Conservation (phyloP, 1,140 invertebrate genomes). For the Sarcophaga peregrina region DNA sequence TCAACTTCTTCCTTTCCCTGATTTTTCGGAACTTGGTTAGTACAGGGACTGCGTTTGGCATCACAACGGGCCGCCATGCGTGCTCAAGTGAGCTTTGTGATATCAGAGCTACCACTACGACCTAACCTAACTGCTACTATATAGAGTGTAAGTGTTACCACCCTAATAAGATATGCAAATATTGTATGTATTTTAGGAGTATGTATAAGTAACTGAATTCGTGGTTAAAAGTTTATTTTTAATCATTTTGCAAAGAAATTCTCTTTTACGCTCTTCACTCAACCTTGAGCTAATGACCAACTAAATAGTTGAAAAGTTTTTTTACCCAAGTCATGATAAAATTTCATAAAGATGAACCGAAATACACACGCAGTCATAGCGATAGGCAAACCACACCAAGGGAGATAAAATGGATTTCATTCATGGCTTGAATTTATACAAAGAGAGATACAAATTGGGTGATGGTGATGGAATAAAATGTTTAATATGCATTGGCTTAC, state of each 20-base stretch:
- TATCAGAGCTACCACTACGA: too few species aligned
- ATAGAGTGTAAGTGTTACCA: too few species aligned
- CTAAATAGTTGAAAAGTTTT: conserved; percentile 11
- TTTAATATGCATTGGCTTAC: conserved; percentile 19
- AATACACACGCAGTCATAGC: not conserved
- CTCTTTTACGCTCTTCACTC: not conserved
- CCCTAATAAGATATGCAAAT: not conserved
- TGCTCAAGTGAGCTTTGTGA: too few species aligned
- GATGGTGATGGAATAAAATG: not conserved
- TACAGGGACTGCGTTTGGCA: too few species aligned
- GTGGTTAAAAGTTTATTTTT: not conserved
- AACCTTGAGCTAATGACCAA: conserved; percentile 11
- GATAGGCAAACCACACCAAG: not conserved
- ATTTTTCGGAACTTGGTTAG: too few species aligned
- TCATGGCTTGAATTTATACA: too few species aligned
- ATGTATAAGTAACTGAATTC: not conserved
- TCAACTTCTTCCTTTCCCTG: too few species aligned
- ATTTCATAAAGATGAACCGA: not conserved
- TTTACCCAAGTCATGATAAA: not conserved
- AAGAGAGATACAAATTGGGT: not conserved
- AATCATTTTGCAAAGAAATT: too few species aligned
- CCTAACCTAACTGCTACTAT: too few species aligned
- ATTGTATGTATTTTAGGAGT: not conserved
- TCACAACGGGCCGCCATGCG: too few species aligned
- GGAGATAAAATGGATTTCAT: too few species aligned